These are phyloP conservation scores for Ardeotis arabs DNA, from an alignment of 2,113 vertebrate species.

Conservation along the genomic window DNA sequence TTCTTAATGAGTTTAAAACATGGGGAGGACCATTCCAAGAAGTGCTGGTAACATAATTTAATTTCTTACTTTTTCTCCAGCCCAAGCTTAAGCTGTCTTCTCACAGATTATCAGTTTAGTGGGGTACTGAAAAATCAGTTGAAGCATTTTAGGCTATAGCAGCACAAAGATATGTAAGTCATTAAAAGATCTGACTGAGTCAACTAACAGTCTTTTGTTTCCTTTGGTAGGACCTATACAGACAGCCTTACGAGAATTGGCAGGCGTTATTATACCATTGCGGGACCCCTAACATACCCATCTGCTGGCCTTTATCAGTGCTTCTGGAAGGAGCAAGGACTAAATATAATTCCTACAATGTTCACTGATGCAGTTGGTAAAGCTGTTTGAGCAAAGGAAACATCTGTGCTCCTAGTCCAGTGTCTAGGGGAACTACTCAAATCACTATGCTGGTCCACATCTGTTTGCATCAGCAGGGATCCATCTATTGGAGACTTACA, in stretches of 20 bases:
- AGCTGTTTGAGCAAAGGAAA: not conserved
- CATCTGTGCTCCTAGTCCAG: not conserved
- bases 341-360: not conserved
- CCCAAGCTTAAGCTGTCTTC: not conserved
- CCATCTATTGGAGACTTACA: not conserved
- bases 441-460: not conserved
- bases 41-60: not conserved
- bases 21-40: not conserved
- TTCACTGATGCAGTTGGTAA: not conserved
- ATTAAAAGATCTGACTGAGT: not conserved
- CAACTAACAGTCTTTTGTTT: not conserved
- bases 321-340: not conserved
- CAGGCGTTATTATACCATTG: not conserved
- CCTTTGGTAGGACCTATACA: not conserved
- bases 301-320: not conserved
- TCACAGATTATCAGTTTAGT: not conserved
- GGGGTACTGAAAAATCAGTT: not conserved
- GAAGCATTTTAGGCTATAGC: not conserved
- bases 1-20: slow-evolving; percentile 1
- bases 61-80: not conserved
- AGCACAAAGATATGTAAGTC: not conserved
- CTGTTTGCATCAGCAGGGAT: not conserved
- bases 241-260: not conserved
- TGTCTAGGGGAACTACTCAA: not conserved
- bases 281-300: not conserved